Percentiles rank a stretch among this genome's conserved stretches.
Evolutionary conservation across 2,113 vertebrate genomes (phyloP).

Genomic region (Scatophagus argus): DNA sequence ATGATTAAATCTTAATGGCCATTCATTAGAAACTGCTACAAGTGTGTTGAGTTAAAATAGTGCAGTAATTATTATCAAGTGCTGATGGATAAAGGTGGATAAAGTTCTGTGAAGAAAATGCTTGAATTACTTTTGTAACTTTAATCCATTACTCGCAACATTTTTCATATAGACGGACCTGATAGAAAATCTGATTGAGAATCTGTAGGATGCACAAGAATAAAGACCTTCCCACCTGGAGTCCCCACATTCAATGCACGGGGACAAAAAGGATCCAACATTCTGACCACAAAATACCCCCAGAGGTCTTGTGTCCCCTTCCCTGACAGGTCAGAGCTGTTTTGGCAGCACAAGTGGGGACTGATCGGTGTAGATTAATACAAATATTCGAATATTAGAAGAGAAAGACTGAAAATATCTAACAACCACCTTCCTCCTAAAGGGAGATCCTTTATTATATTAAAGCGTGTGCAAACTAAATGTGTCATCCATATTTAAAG

Average conservation of each 20-base stretch:
- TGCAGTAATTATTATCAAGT: neutral
- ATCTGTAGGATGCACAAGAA: too few species aligned
- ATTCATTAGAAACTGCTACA: neutral
- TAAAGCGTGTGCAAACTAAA: conserved; percentile 27
- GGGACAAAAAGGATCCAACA: too few species aligned
- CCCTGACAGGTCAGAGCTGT: too few species aligned
- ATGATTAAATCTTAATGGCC: conserved; percentile 11
- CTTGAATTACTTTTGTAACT: neutral
- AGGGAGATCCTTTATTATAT: conserved; percentile 29
- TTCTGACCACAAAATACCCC: too few species aligned
- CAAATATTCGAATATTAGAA: neutral
- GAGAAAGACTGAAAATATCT: conserved; percentile 22
- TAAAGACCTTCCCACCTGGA: too few species aligned
- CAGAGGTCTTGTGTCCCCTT: too few species aligned
- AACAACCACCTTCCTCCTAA: conserved; percentile 44
- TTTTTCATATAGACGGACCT: neutral
- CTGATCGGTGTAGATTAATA: conserved; percentile 7
- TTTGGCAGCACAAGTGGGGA: too few species aligned
- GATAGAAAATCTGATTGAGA: neutral
- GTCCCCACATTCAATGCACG: too few species aligned
- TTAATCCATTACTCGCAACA: neutral
- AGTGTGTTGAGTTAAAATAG: neutral
- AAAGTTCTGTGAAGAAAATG: neutral
- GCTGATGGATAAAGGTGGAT: neutral
- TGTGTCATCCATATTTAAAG: conserved; percentile 44